These are phyloP conservation scores for Drosophila suzukii DNA, from an alignment of 1,140 invertebrate species.

Conservation along the genomic window DNA sequence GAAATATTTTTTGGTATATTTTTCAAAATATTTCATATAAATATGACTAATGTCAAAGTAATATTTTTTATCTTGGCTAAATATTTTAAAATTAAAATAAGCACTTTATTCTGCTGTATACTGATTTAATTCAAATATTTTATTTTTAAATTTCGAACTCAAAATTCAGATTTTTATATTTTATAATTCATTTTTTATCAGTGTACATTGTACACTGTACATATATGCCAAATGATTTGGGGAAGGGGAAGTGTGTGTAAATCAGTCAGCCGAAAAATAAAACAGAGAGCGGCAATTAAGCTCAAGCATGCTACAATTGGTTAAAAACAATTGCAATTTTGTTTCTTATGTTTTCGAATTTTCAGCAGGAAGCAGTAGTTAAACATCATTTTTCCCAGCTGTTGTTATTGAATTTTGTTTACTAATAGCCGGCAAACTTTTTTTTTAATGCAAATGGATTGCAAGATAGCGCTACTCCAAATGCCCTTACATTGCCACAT, in stretches of 20 bases:
- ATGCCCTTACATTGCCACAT: conserved; percentile 31
- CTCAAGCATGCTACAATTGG: conserved; percentile 64
- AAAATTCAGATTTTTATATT: no score
- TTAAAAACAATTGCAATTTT: conserved; percentile 62
- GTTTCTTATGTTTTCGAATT: conserved; percentile 16
- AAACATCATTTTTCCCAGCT: conserved; percentile 16
- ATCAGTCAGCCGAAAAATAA: conserved; percentile 43
- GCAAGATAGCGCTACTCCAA: conserved; percentile 2
- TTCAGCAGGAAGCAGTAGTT: conserved; percentile 47
- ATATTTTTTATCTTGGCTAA: no score
- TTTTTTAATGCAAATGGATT: conserved; percentile 15
- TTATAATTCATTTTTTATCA: no score
- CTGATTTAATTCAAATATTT: no score
- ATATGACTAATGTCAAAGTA: no score
- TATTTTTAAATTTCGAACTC: no score
- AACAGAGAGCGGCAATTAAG: conserved; percentile 57
- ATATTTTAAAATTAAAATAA: no score
- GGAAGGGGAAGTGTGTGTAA: conserved; percentile 44
- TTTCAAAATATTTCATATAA: no score
- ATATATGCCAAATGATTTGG: conserved; percentile 43
- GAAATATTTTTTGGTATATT: no score
- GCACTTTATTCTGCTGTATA: no score
- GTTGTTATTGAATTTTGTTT: conserved; percentile 31
- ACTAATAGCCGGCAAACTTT: conserved; percentile 18
- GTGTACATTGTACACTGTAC: no score